Base-by-base conservation (phyloP, 2,113 vertebrate species). In the Xiphorhynchus elegans region DNA sequence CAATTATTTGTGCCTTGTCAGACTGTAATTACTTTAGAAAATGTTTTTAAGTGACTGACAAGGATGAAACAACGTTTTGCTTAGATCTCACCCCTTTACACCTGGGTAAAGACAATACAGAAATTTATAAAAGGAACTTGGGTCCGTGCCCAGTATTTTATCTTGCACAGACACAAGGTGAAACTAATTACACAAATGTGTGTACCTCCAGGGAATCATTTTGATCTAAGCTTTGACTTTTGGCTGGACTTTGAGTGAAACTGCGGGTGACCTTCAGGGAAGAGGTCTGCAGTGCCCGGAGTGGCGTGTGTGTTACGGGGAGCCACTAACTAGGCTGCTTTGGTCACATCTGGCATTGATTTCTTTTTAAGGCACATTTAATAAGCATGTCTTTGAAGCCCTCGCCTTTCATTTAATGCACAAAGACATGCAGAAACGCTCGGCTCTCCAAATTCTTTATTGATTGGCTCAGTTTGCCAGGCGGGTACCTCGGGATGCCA, bases 331-430 rank as follows among this genome's bases (percentile, higher is more conserved):
- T 97, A 98, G 96, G 97, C 98, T 93, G 93, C 98, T 98, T 98
- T 95, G 98, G 98, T 98, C 98, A 98, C 99, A 99, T 99, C 98
- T 99, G 99, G 99, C 98, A 98, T 98, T 99, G 99, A 99, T 99
- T 99, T 99, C 98, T 98, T 98, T 98, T 97, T 98, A 97, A 99
- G 98, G 98, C 98, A 97, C 98, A 98, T 98, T 99, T 99, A 99
- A 99, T 98, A 98, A 98, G 98, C 98, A 98, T 90, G 97, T 97
- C 99, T 99, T 99, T 99, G 99, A 99, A 99, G 98, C 98, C 87
- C 80, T 96, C 97, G 98, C 98, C 98, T 99, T 99, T 98, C 98
- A 98, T 99, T 98, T 99, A 97, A 98, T 96, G 98, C 98, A 98
- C 98, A 98, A 98, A 98, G 98, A 98, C 98, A 97, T 90, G 94